phyloP scores from a whole-genome alignment of 2,113 vertebrate species.

The Lophotis ruficrista region DNA sequence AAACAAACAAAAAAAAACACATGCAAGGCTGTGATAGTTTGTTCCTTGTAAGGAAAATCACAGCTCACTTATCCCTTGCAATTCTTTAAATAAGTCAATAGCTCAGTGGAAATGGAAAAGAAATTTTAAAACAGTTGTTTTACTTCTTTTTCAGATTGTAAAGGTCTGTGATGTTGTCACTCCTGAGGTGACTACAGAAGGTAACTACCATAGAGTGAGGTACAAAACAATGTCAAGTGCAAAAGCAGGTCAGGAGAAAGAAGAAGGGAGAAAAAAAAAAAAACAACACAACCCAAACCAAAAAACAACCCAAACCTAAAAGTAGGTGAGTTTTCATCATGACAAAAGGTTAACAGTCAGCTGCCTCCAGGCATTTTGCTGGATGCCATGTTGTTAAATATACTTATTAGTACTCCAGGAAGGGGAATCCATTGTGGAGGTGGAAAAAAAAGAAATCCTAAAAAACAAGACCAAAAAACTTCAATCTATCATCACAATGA shows the following conservation, averaged over 20 bases:
- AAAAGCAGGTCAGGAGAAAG: background rate
- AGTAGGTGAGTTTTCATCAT: background rate
- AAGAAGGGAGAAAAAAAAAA: background rate
- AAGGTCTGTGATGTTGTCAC: background rate
- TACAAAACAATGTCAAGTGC: background rate
- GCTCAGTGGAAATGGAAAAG: background rate
- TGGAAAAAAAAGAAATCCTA: too few species aligned
- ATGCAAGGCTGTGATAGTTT: background rate
- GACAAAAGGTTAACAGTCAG: background rate
- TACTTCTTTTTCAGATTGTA: background rate
- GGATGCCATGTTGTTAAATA: background rate
- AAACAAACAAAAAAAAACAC: background rate
- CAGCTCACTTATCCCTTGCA: background rate
- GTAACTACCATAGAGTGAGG: background rate
- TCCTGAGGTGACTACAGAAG: background rate
- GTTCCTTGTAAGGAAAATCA: conserved; percentile 8
- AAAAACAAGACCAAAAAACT: background rate
- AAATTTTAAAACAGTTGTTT: background rate
- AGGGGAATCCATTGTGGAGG: background rate
- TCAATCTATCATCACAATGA: background rate
- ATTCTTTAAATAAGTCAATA: background rate
- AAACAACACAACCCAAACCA: background rate
- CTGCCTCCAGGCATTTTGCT: background rate
- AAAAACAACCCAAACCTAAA: background rate
- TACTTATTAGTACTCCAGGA: background rate